These are phyloP conservation scores for Ophioderma brevispina DNA, from an alignment of 35 echinoderm and acorn worm genomes.

Conservation along the genomic window DNA sequence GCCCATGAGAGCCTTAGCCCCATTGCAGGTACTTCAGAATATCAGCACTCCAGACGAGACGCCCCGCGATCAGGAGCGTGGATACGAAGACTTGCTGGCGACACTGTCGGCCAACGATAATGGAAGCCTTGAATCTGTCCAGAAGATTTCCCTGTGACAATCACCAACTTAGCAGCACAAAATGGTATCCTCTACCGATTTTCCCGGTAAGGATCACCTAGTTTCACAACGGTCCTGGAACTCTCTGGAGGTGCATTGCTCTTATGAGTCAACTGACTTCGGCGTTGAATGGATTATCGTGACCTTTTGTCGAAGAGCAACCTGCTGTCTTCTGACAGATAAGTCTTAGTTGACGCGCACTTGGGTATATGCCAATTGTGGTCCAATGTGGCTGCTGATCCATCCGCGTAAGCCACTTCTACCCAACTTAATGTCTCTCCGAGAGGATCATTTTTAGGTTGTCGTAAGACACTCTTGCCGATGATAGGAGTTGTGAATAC, in stretches of 20 bases:
- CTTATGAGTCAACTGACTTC: constrained; percentile 60
- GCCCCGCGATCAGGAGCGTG: constrained; percentile 60
- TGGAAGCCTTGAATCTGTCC: constrained; percentile 79
- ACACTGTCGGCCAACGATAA: constrained; percentile 60
- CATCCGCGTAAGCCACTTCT: constrained; percentile 77
- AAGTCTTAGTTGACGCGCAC: constrained; percentile 43
- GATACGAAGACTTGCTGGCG: constrained; percentile 62
- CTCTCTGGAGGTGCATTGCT: constrained; percentile 49
- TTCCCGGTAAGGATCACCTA: constrained; percentile 85
- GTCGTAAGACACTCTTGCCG: constrained; percentile 75
- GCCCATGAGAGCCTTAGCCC: constrained; percentile 39
- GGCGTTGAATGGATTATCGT: constrained; percentile 87
- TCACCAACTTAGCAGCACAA: constrained; percentile 40
- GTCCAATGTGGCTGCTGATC: constrained; percentile 30
- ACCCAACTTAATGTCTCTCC: constrained; percentile 84
- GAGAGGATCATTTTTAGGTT: constrained; percentile 68
- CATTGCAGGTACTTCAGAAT: constrained; percentile 41
- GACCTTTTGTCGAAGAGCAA: constrained; percentile 63
- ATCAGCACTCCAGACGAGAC: constrained; percentile 59
- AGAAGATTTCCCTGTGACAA: constrained; percentile 77
- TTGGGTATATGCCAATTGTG: constrained; percentile 97
- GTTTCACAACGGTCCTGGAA: constrained; percentile 89
- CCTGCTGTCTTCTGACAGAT: constrained; percentile 32
- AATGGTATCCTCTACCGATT: constrained; percentile 55
- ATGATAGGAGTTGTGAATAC: constrained; percentile 76